A percentile compares a stretch with the other conserved stretches of the same genome.
Conservation (phyloP, 2,797 vertebrate genomes). For the Melanotaenia nigrans region DNA sequence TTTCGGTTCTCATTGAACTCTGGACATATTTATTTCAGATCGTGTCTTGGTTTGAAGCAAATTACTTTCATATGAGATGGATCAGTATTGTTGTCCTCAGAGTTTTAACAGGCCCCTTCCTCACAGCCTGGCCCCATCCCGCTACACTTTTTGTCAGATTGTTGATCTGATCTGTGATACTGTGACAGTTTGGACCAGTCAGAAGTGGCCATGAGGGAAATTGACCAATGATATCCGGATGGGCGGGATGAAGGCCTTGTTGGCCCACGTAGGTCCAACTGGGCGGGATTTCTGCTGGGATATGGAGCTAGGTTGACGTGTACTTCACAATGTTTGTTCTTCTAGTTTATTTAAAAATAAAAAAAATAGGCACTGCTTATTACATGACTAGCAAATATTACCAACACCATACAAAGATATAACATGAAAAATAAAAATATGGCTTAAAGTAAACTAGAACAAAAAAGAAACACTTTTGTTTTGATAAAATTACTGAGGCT, state of each 20-base stretch:
- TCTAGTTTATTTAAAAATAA: too few relatives aligned
- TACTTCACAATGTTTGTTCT: conserved; percentile 73
- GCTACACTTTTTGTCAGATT: conserved; percentile 46
- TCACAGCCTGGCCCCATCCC: conserved; percentile 43
- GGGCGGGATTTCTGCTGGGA: conserved; percentile 62
- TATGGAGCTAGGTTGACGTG: conserved; percentile 85
- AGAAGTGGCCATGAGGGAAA: conserved; percentile 19
- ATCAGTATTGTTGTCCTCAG: background rate
- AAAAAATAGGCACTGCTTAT: too few relatives aligned
- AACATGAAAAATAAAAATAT: too few relatives aligned
- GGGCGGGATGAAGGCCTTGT: conserved; percentile 44
- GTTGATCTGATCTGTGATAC: conserved; percentile 33
- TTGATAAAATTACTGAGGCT: too few relatives aligned
- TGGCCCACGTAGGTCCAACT: conserved; percentile 39
- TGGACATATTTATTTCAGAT: background rate
- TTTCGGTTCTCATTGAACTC: conserved; percentile 12
- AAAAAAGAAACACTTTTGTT: too few relatives aligned
- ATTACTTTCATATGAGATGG: background rate
- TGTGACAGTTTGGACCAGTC: conserved; percentile 65
- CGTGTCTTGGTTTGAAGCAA: rapidly evolving
- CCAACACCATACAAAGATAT: background rate
- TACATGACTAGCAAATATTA: background rate
- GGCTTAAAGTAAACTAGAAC: background rate
- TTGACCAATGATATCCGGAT: conserved; percentile 52
- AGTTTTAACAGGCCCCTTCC: background rate